Percentiles rank a stretch among this genome's conserved stretches.
Conservation (phyloP, 2,888 invertebrate genomes). For the Meteorus cinctellus region DNA sequence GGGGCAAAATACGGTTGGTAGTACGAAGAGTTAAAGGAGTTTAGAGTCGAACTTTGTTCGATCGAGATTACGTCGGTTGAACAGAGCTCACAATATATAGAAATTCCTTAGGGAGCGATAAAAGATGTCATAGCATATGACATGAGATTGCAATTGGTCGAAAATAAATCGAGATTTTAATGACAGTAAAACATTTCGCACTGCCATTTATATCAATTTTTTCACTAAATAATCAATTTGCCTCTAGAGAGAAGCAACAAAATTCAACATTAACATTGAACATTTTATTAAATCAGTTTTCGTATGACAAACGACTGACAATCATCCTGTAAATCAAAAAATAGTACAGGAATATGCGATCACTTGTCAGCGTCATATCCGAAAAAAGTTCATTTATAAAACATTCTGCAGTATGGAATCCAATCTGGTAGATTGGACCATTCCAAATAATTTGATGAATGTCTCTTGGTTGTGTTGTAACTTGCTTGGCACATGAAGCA, state of each 20-base stretch:
- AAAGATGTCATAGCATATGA: constrained; percentile 18
- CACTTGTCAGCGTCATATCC: background rate
- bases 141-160: constrained; percentile 7
- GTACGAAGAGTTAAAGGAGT: constrained; percentile 27
- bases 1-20: background rate
- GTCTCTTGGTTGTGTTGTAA: constrained; percentile 19
- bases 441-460: constrained; percentile 10
- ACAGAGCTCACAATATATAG: background rate
- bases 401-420: background rate
- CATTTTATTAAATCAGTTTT: background rate
- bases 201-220: background rate
- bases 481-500: background rate
- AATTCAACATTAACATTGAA: background rate
- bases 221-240: background rate
- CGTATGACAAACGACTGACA: background rate
- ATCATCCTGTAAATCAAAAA: background rate
- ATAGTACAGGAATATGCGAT: background rate
- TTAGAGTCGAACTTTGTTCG: constrained; percentile 19
- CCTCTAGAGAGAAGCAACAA: background rate
- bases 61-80: constrained; percentile 16
- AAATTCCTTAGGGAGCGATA: background rate
- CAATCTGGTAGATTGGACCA: constrained; percentile 25
- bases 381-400: background rate
- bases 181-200: background rate
- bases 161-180: constrained; percentile 12